A percentile compares a stretch with the other conserved stretches of the same genome.
phyloP scores from a whole-genome alignment of 2,888 invertebrate species.

The Acanthoscelides obtectus region DNA sequence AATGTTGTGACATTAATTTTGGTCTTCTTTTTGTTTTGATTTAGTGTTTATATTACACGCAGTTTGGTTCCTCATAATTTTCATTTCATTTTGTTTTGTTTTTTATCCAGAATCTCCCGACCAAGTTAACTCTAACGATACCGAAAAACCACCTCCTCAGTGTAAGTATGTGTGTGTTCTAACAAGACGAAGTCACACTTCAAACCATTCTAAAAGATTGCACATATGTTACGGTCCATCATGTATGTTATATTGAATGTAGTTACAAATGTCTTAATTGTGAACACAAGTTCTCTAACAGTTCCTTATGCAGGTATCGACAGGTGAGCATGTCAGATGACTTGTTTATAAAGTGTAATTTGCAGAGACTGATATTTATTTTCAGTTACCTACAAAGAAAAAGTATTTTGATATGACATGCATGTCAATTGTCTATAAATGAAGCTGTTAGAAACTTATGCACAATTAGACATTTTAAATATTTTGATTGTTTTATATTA shows the following conservation, averaged over 20 bases:
- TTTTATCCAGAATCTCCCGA: constrained; percentile 45
- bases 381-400: no score
- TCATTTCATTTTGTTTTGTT: constrained; percentile 24
- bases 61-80: background rate
- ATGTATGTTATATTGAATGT: no score
- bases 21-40: background rate
- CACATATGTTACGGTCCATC: background rate
- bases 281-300: no score
- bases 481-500: background rate
- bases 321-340: no score
- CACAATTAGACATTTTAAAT: background rate
- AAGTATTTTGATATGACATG: no score
- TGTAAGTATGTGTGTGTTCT: constrained; percentile 40
- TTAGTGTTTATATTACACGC: background rate
- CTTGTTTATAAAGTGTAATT: no score
- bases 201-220: background rate
- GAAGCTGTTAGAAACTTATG: background rate
- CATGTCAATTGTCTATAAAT: no score
- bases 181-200: constrained; percentile 3
- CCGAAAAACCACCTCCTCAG: constrained; percentile 34
- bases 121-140: constrained; percentile 45
- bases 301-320: no score
- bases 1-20: background rate
- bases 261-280: no score
- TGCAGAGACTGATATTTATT: no score